Evolutionary conservation across 2,113 vertebrate genomes (phyloP).

Genomic region (Misgurnus anguillicaudatus): DNA sequence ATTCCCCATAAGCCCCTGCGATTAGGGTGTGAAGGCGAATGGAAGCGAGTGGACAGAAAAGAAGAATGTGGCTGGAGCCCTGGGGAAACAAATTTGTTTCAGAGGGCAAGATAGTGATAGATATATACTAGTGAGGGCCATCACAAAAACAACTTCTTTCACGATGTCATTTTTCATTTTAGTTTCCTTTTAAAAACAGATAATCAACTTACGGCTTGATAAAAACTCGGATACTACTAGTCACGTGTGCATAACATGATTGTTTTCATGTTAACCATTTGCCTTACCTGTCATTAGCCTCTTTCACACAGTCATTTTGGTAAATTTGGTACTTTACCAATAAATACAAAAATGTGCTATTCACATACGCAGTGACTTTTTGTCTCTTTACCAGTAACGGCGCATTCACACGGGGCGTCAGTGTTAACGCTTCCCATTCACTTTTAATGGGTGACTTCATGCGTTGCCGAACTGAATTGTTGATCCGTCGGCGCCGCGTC

Average conservation of each 20-base stretch:
- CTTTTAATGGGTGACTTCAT: too few species aligned
- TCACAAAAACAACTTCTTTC: neutral
- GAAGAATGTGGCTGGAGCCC: conserved; percentile 2
- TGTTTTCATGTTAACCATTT: neutral
- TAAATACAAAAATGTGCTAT: too few species aligned
- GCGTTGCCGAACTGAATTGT: too few species aligned
- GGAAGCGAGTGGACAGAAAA: conserved; percentile 23
- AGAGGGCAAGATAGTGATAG: conserved; percentile 7
- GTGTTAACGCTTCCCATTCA: too few species aligned
- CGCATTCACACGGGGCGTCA: too few species aligned
- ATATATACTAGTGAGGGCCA: neutral
- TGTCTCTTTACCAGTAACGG: too few species aligned
- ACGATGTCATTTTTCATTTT: neutral
- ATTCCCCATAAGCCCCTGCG: conserved; percentile 71
- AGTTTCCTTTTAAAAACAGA: neutral
- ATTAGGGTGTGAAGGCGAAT: conserved; percentile 68
- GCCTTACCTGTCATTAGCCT: neutral
- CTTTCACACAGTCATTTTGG: too few species aligned
- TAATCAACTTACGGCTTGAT: neutral
- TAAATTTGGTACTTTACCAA: too few species aligned
- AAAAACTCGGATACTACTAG: neutral
- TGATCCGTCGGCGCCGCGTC: too few species aligned
- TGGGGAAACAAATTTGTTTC: conserved; percentile 11
- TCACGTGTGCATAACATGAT: neutral
- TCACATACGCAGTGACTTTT: too few species aligned